Base-by-base conservation (phyloP, 2,797 vertebrate species). In the Centroberyx gerrardi region DNA sequence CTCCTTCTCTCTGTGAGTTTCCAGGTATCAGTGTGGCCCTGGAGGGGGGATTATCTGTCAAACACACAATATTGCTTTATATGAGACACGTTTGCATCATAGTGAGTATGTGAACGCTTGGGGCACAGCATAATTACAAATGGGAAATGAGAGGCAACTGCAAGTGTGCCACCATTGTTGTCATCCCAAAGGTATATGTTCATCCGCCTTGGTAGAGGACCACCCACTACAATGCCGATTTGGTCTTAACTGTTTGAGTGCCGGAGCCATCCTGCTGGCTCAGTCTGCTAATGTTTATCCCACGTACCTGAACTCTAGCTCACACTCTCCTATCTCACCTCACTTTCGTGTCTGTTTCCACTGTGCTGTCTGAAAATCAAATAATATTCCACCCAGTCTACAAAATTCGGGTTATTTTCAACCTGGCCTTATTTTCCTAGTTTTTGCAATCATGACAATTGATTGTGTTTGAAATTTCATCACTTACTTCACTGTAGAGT, bases 81-180 rank as follows among this genome's bases (percentile, higher is more conserved):
- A 74, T 78, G 68, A 67, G 55, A 80, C 38, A 72, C 0, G 44
- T 88, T 88, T 90, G 74, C 66, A 76, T 91, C 78, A 85, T 68
- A 36, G 46, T 44, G 44, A 62, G 58, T 55, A 38, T 49, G 42
- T 62, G 48, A 76, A 66, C 38, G 62, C 79, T 61, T 9, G 69
- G 70, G 84, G 79, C 40, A n/a, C 5, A 27, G 36, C 67, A 64
- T 85, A 88, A 90, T 91, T 89, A 82, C 78, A 87, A 73, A 84
- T 65, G 64, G 74, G 79, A 87, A 84, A 88, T 82, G 80, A 80
- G 46, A 85, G 9, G 72, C 44, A 81, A 77, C 65, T 62, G 9
- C 68, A 74, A 84, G 49, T 63, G 64, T 81, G 68, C 62, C 58
- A 48, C 44, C 67, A 33, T 44, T 76, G 62, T 74, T 79, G 40